Evolutionary conservation across 2,797 vertebrate genomes (phyloP), one percentile per base, ranked within the genome.

Genomic region (Thripadectes ignobilis): DNA sequence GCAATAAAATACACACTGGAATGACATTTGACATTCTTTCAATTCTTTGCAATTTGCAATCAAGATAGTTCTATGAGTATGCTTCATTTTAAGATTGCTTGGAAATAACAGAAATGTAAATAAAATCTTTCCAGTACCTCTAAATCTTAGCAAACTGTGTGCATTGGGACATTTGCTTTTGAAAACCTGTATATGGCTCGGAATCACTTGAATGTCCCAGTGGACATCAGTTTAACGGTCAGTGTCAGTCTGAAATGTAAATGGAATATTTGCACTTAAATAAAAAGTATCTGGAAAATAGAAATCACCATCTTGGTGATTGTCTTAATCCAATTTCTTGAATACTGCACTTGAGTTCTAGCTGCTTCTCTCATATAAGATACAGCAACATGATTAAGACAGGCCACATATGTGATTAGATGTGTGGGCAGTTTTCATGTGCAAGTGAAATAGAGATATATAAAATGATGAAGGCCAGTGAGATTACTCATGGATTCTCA

Each of bases 1-100:
- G 95, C 39, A 93, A 97, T 95, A 96, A 97, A 95, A 89, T 85
- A 81, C 82, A 96, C 59, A 80, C 69, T 85, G 57, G 91, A 95
- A 95, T 95, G 96, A 92, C 84, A 96, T 95, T 97, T 96, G 91
- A 86, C 84, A 96, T 97, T 94, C 73, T 96, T 96, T 96, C 97
- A 96, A 93, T 96, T 95, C 20, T 96, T 97, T 94, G n/a, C 75
- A 77, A 97, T 96, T 97, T 98, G 92, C 67, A 96, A 94, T 97
- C 78, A 80, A 83, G 88, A 94, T 66, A 92, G 71, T 9, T 71
- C 41, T 85, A 48, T 68, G 36, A 95, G 34, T 85, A 36, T 67
- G 45, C 45, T 93, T 96, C 74, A 88, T 93, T 97, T 93, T 92
- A 94, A 91, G 72, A 75, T 91, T 90, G 65, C 32, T 78, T 83